phyloP scores from a whole-genome alignment of 2,113 vertebrate species.

The Lynx canadensis region DNA sequence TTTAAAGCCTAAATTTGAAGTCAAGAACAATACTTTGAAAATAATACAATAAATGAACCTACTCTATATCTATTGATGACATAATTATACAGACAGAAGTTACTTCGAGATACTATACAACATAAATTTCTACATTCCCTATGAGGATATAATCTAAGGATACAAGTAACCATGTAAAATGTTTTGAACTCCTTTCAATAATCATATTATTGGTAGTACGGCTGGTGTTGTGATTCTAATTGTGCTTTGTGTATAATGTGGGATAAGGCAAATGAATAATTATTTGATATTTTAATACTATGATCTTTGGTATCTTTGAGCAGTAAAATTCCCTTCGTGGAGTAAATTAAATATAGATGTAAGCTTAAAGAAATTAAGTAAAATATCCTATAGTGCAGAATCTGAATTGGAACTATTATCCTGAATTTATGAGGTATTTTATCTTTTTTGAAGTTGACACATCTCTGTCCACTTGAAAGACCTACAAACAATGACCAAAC shows the following conservation, averaged over 20 bases:
- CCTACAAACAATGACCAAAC: neutral
- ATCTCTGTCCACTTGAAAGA: neutral
- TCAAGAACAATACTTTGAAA: neutral
- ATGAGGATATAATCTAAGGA: neutral
- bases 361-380: neutral
- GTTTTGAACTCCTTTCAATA: neutral
- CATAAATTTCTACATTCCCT: neutral
- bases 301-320: neutral
- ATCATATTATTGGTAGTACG: neutral
- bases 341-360: neutral
- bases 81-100: neutral
- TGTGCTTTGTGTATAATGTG: neutral
- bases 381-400: neutral
- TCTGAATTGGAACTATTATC: neutral
- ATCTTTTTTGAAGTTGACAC: neutral
- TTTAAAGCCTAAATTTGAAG: neutral
- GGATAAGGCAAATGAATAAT: neutral
- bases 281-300: neutral
- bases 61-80: neutral
- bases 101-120: neutral
- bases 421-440: neutral
- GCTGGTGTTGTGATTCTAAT: neutral
- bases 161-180: neutral
- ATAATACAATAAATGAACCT: neutral
- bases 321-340: neutral